These are phyloP conservation scores for Drosophila parthenogenetica DNA, from an alignment of 2,888 invertebrate genomes.

Conservation along the genomic window DNA sequence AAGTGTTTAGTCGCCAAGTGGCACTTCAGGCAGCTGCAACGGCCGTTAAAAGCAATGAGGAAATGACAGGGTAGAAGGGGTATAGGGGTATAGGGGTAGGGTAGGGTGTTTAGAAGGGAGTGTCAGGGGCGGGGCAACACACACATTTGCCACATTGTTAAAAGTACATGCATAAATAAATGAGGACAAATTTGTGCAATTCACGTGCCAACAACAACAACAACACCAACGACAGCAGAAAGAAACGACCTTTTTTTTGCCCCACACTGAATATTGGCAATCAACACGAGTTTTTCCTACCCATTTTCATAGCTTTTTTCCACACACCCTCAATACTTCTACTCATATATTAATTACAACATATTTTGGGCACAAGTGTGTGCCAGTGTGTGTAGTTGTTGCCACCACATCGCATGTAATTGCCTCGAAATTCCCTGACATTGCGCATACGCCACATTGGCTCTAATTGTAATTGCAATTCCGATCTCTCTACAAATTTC, in stretches of 20 bases:
- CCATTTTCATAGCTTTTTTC: no score
- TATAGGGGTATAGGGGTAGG: no score
- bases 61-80: no score
- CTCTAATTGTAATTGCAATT: slow-evolving; percentile 31
- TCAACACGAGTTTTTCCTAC: slow-evolving; percentile 18
- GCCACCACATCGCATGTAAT: slow-evolving; percentile 27
- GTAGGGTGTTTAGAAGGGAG: no score
- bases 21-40: slow-evolving; percentile 55
- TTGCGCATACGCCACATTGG: slow-evolving; percentile 15
- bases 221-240: neutral
- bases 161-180: slow-evolving; percentile 54
- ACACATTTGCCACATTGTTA: slow-evolving; percentile 63
- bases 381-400: slow-evolving; percentile 1
- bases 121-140: neutral
- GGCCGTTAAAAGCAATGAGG: slow-evolving; percentile 15
- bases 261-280: slow-evolving; percentile 34
- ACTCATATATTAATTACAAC: slow-evolving; percentile 52
- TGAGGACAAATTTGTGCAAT: slow-evolving; percentile 41
- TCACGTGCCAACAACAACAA: slow-evolving; percentile 26
- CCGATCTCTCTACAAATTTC: slow-evolving; percentile 17
- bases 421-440: slow-evolving; percentile 36
- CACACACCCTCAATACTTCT: neutral
- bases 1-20: slow-evolving; percentile 58
- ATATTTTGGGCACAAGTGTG: slow-evolving; percentile 14
- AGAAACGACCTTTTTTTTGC: neutral